Conservation (phyloP, 2,113 vertebrate species). For the Piliocolobus tephrosceles region DNA sequence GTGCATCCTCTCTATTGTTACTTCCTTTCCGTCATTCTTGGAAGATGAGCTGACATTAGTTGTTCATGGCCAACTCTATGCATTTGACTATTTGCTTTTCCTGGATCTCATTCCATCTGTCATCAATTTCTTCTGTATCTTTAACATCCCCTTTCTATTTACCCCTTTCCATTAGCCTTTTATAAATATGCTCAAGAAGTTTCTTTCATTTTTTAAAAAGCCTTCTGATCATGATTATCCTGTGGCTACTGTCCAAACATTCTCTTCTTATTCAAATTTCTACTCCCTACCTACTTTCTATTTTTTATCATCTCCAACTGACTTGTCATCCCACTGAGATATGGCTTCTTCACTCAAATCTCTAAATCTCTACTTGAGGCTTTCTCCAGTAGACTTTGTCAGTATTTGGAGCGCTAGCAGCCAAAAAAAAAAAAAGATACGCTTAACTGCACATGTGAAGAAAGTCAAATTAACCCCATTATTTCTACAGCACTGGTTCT, state of each 20-base stretch:
- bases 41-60: background rate
- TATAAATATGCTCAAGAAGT: background rate
- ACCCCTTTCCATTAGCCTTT: background rate
- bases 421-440: background rate
- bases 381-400: background rate
- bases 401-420: background rate
- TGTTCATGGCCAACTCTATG: background rate
- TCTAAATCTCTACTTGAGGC: background rate
- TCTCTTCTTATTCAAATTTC: background rate
- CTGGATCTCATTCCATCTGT: background rate
- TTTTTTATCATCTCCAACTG: background rate
- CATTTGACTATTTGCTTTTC: background rate
- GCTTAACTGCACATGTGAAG: background rate
- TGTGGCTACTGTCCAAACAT: background rate
- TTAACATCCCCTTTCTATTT: background rate
- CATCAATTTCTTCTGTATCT: background rate
- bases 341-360: background rate
- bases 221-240: background rate
- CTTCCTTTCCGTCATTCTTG: background rate
- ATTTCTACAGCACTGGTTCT: background rate
- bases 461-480: background rate
- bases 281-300: background rate
- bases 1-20: background rate
- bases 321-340: background rate
- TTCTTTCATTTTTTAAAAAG: background rate